Evolutionary conservation across 2,113 vertebrate genomes (phyloP).

Genomic region (Oreochromis aureus): DNA sequence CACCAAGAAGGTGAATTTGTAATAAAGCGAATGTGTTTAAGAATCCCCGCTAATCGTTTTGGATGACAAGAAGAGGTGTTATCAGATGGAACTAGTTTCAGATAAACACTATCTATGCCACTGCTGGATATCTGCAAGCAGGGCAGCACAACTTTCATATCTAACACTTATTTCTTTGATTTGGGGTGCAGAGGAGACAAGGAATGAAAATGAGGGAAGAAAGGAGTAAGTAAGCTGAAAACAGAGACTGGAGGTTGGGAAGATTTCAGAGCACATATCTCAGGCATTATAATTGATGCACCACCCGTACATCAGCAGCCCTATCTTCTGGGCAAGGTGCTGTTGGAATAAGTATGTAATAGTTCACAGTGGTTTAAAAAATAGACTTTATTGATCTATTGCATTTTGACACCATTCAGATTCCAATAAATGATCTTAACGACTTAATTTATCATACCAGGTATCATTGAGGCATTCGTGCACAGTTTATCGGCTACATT

Average conservation of each 20-base stretch:
- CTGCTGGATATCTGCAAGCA: conserved; percentile 27
- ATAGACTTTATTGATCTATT: neutral
- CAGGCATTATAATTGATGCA: conserved; percentile 18
- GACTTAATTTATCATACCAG: rapidly evolving
- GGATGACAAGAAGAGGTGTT: conserved; percentile 5
- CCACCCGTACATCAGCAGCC: neutral
- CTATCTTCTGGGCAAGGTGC: neutral
- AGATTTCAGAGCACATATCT: conserved; percentile 3
- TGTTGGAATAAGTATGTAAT: neutral
- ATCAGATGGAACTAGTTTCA: conserved; percentile 33
- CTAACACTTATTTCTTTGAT: conserved; percentile 17
- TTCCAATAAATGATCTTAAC: neutral
- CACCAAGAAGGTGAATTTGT: conserved; percentile 24
- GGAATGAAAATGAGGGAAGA: conserved; percentile 9
- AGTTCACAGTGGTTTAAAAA: neutral
- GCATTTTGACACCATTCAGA: neutral
- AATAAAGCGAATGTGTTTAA: conserved; percentile 47
- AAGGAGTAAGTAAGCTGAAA: neutral
- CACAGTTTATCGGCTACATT: neutral
- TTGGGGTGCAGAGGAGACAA: neutral
- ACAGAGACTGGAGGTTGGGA: conserved; percentile 1
- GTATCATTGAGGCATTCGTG: no score
- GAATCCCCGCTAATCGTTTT: neutral
- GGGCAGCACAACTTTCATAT: conserved; percentile 15
- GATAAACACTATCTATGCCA: conserved; percentile 9